Base-by-base conservation (phyloP, 2,113 vertebrate species). In the Thymallus thymallus region DNA sequence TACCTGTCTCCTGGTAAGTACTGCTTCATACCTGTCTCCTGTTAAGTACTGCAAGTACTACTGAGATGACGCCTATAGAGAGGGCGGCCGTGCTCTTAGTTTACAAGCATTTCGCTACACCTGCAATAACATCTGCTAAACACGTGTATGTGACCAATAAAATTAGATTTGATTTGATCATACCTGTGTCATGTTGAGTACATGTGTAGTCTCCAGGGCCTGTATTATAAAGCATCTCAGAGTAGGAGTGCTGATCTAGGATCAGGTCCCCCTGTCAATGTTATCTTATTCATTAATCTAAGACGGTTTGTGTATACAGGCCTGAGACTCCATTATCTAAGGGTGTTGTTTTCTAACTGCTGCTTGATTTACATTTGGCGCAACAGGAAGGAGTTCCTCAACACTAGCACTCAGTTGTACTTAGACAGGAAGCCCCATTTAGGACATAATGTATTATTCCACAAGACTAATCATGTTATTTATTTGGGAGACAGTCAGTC, bases 111-210 rank as follows among this genome's bases (percentile, higher is more conserved):
- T n/a, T n/a, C n/a, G n/a, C n/a, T n/a, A n/a, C n/a, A n/a, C n/a
- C n/a, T n/a, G n/a, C n/a, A n/a, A n/a, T n/a, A n/a, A n/a, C n/a
- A n/a, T n/a, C n/a, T n/a, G n/a, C n/a, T n/a, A n/a, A n/a, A n/a
- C n/a, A n/a, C n/a, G n/a, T n/a, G n/a, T n/a, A n/a, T n/a, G n/a
- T n/a, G n/a, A n/a, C n/a, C n/a, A n/a, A n/a, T n/a, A n/a, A n/a
- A n/a, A n/a, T n/a, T n/a, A n/a, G n/a, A n/a, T n/a, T n/a, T n/a
- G n/a, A n/a, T n/a, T n/a, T n/a, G n/a, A n/a, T 35, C 32, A 41
- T 41, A 41, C 7, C 35, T 41, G 35, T 41, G 35, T 41, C 35
- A 41, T 41, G 35, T 41, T 41, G 35, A 41, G 96, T 97, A 83
- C 86, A 45, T n/a, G 6, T 74, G 65, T 46, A n/a, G 24, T 14